These are phyloP conservation scores for Drosophila flavopinicola DNA, from an alignment of 2,888 invertebrate species.

Conservation along the genomic window DNA sequence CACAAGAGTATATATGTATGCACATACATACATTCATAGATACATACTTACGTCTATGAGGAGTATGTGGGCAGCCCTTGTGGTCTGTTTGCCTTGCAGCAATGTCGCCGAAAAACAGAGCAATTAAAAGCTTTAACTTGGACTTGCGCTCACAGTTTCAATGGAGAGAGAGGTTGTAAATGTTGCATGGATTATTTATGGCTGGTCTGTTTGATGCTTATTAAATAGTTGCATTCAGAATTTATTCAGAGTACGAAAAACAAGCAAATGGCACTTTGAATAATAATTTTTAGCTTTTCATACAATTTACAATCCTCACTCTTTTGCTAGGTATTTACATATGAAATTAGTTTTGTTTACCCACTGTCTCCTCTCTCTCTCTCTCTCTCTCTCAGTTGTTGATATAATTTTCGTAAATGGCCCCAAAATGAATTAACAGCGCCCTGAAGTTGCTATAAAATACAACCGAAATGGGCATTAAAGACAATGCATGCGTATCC, in stretches of 20 bases:
- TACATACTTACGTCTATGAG: slow-evolving; percentile 6
- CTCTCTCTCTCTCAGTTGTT: not conserved
- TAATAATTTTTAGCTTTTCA: slow-evolving; percentile 53
- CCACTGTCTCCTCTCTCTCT: not conserved
- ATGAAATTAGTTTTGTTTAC: slow-evolving; percentile 17
- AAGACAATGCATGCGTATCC: not conserved
- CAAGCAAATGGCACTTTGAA: slow-evolving; percentile 30
- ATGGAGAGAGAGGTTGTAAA: slow-evolving; percentile 38
- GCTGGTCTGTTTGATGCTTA: slow-evolving; percentile 62
- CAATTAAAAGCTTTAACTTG: slow-evolving; percentile 69
- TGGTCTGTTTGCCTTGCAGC: slow-evolving; percentile 9
- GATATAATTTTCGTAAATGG: slow-evolving; percentile 4
- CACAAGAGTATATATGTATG: slow-evolving; percentile 10
- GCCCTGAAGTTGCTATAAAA: slow-evolving; percentile 4
- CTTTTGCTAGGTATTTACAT: slow-evolving; percentile 17
- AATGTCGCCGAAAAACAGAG: slow-evolving; percentile 62
- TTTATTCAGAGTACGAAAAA: slow-evolving; percentile 50
- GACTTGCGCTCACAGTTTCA: slow-evolving; percentile 17
- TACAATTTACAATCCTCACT: slow-evolving; percentile 28
- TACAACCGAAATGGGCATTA: slow-evolving; percentile 8
- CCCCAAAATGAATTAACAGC: slow-evolving; percentile 1
- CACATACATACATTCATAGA: slow-evolving; percentile 9
- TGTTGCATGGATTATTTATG: slow-evolving; percentile 63
- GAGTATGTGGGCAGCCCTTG: slow-evolving; percentile 9
- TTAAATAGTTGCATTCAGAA: slow-evolving; percentile 69